Percentiles rank a stretch among this genome's conserved stretches.
phyloP scores from a whole-genome alignment of 2,888 invertebrate species.

The Phortica okadai region DNA sequence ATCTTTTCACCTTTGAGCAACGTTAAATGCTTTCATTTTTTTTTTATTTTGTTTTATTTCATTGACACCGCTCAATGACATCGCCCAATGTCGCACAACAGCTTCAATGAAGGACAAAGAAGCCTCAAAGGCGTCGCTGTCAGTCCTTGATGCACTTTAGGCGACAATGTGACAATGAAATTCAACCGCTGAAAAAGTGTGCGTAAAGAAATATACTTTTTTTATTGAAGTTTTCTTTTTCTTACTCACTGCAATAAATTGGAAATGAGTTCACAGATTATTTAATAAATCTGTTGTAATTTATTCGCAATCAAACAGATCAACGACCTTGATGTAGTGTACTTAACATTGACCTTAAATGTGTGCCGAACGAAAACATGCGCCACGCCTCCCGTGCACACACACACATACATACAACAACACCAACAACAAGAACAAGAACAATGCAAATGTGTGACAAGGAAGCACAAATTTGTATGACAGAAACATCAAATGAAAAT shows the following conservation, averaged over 20 bases:
- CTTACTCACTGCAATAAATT: neutral
- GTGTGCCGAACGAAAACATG: neutral
- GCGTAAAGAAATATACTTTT: neutral
- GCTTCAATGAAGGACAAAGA: no score
- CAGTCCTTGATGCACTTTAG: no score
- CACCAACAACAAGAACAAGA: neutral
- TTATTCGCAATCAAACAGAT: neutral
- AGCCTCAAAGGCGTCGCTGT: no score
- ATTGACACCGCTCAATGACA: no score
- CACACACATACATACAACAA: neutral
- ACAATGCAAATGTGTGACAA: neutral
- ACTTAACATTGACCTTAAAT: slow-evolving; percentile 7
- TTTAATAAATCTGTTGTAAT: neutral
- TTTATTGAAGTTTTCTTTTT: neutral
- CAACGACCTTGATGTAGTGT: slow-evolving; percentile 6
- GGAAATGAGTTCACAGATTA: neutral
- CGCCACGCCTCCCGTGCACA: neutral
- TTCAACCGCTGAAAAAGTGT: no score
- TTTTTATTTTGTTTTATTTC: no score
- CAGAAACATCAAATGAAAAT: neutral
- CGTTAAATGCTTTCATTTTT: no score
- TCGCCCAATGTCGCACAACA: no score
- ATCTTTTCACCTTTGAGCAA: no score
- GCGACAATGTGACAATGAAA: no score
- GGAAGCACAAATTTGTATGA: no score